Percentiles rank a stretch among this genome's conserved stretches.
Evolutionary conservation across 2,797 vertebrate genomes (phyloP).

Genomic region (Gambelia wislizenii): DNA sequence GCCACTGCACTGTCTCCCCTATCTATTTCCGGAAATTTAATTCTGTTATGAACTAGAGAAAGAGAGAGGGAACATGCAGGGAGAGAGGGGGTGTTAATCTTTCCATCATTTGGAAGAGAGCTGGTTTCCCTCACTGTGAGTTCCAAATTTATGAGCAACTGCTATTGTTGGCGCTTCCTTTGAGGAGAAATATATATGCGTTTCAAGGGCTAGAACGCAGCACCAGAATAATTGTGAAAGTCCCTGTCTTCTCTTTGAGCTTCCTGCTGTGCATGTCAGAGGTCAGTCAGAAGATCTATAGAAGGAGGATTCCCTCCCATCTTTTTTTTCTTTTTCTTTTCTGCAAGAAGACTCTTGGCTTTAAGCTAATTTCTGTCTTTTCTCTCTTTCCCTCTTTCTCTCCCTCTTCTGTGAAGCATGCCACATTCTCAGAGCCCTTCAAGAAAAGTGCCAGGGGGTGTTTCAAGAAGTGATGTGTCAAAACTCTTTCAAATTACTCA

Average conservation of each 20-base stretch:
- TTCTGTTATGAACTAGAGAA: not conserved
- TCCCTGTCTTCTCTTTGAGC: fast-evolving
- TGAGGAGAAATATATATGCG: not conserved
- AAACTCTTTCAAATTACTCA: conserved; percentile 24
- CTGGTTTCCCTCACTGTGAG: not conserved
- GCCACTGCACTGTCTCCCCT: not conserved
- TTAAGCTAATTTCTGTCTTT: conserved; percentile 41
- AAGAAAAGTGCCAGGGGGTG: not conserved
- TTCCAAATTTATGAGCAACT: conserved; percentile 8
- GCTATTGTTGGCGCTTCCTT: not conserved
- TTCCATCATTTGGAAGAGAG: not conserved
- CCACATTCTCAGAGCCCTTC: not conserved
- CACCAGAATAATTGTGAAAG: conserved; percentile 37
- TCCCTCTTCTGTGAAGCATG: conserved; percentile 11
- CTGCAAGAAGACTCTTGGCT: conserved; percentile 3
- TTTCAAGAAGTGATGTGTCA: not conserved
- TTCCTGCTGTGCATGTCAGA: not conserved
- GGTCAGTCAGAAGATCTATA: conserved; percentile 46
- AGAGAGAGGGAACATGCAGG: not conserved
- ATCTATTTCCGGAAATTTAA: conserved; percentile 1
- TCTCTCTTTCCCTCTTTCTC: not conserved
- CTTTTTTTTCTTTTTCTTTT: conserved; percentile 15
- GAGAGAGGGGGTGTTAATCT: not conserved
- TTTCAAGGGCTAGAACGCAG: not conserved
- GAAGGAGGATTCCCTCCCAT: not conserved